A percentile compares a stretch with the other conserved stretches of the same genome.
phyloP scores from a whole-genome alignment of 2,888 invertebrate genomes.

The Callimorpha dominula region DNA sequence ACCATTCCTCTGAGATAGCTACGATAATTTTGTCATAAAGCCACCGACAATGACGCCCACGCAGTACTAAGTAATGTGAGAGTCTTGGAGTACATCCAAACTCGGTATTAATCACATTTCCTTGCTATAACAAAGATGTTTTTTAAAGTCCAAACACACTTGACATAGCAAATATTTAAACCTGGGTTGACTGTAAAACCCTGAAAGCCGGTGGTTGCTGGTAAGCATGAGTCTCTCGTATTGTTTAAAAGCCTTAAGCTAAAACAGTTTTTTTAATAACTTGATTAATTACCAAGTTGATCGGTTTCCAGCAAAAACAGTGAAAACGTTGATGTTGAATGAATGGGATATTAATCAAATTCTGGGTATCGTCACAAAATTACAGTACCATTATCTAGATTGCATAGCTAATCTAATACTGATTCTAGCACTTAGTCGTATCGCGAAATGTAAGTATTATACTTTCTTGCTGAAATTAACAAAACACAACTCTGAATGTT shows the following conservation, averaged over 20 bases:
- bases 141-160: background rate
- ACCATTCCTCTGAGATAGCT: conserved; percentile 18
- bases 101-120: background rate
- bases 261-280: no score
- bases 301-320: background rate
- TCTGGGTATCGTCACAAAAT: background rate
- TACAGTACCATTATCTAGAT: background rate
- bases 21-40: conserved; percentile 18
- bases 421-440: background rate
- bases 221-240: no score
- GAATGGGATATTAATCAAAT: background rate
- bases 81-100: background rate
- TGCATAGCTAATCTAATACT: background rate
- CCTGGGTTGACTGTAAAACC: no score
- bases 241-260: no score
- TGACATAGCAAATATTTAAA: no score
- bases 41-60: conserved; percentile 26
- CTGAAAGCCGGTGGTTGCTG: no score
- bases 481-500: background rate
- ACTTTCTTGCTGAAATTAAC: background rate
- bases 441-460: background rate
- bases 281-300: no score
- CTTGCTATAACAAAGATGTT: background rate
- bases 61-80: background rate
- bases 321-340: background rate